phyloP scores from a whole-genome alignment of 2,113 vertebrate species.

The Epinephelus moara region DNA sequence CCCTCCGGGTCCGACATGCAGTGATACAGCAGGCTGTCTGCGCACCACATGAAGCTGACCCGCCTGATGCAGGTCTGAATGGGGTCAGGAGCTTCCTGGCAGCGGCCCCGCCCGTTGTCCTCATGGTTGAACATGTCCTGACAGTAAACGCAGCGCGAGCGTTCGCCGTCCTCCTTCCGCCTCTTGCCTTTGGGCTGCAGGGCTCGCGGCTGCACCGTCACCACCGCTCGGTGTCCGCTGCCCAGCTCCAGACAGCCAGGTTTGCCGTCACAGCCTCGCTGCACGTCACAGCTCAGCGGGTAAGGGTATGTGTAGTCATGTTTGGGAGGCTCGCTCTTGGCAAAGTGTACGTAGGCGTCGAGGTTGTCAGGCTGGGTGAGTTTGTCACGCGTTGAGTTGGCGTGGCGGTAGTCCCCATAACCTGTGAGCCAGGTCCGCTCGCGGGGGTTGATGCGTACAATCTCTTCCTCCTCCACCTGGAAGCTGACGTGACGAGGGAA shows the following conservation, averaged over 20 bases:
- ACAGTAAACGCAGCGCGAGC: slow-evolving; percentile 93
- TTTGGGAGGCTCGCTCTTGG: slow-evolving; percentile 91
- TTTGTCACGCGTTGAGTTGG: slow-evolving; percentile 84
- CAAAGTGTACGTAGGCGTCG: slow-evolving; percentile 91
- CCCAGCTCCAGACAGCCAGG: slow-evolving; percentile 83
- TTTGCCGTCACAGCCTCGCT: slow-evolving; percentile 83
- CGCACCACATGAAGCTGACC: slow-evolving; percentile 98
- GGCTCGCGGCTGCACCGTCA: slow-evolving; percentile 89
- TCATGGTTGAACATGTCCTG: slow-evolving; percentile 94
- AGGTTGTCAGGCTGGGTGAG: slow-evolving; percentile 80
- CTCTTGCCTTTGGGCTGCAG: slow-evolving; percentile 84
- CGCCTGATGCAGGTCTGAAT: slow-evolving; percentile 93
- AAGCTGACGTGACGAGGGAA: slow-evolving; percentile 91
- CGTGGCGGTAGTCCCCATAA: slow-evolving; percentile 95
- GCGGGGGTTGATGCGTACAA: slow-evolving; percentile 93
- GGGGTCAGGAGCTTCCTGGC: slow-evolving; percentile 94
- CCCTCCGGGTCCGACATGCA: slow-evolving; percentile 99
- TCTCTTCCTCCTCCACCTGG: slow-evolving; percentile 92
- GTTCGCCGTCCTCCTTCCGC: slow-evolving; percentile 87
- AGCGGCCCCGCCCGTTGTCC: slow-evolving; percentile 91
- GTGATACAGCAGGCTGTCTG: slow-evolving; percentile 98
- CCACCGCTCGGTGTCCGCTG: slow-evolving; percentile 75
- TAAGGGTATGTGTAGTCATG: slow-evolving; percentile 93
- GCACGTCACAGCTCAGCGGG: slow-evolving; percentile 69
- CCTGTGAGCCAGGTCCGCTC: slow-evolving; percentile 94